Percentiles rank a stretch among this genome's conserved stretches.
Conservation (phyloP, 2,113 vertebrate genomes). For the Lutjanus erythropterus region DNA sequence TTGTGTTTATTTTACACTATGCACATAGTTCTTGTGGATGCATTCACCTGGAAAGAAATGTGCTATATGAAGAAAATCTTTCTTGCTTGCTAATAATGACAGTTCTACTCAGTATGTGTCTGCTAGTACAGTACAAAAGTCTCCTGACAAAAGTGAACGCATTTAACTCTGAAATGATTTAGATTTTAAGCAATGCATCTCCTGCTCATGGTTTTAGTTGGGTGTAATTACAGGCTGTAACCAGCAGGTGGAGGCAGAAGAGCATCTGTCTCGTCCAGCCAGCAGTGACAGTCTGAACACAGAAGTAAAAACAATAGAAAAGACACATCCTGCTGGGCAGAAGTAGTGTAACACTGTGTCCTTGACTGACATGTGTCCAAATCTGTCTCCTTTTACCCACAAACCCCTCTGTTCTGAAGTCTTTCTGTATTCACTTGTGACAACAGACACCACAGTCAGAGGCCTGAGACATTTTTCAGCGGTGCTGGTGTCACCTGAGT, state of each 20-base stretch:
- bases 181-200: background rate
- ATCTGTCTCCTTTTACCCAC: background rate
- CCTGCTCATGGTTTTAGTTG: no score
- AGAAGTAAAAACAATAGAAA: constrained; percentile 35
- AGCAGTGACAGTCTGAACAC: background rate
- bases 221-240: background rate
- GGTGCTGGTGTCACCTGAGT: background rate
- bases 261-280: background rate
- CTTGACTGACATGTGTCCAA: no score
- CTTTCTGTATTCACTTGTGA: background rate
- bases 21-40: no score
- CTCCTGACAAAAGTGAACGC: background rate
- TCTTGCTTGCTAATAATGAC: no score
- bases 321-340: background rate
- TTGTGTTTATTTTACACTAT: no score
- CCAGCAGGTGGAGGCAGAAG: constrained; percentile 60
- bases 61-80: no score
- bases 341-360: background rate
- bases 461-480: background rate
- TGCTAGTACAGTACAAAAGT: background rate
- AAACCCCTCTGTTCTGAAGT: background rate
- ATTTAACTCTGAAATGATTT: background rate
- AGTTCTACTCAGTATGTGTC: background rate
- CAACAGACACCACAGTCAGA: no score
- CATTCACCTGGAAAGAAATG: no score